phyloP scores from a whole-genome alignment of 2,113 vertebrate genomes.

The Heptranchias perlo region DNA sequence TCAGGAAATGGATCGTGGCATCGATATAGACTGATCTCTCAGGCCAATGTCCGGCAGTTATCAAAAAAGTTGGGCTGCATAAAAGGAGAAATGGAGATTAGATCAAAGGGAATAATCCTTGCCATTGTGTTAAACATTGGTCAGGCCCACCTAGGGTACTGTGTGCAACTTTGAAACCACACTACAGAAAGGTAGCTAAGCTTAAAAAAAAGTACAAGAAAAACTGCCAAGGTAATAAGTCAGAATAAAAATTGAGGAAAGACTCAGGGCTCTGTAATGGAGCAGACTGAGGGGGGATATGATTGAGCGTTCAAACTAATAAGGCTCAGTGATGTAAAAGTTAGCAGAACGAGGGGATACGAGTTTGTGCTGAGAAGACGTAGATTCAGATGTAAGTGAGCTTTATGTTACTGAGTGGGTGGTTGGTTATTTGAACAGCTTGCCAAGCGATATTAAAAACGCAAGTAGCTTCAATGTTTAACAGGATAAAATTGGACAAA shows the following conservation, averaged over 20 bases:
- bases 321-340: not conserved
- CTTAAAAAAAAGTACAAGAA: not conserved
- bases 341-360: not conserved
- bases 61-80: not conserved
- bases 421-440: not conserved
- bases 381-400: not conserved
- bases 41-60: not conserved
- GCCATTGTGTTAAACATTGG: not conserved
- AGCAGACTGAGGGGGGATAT: not conserved
- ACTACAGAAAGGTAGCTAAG: not conserved
- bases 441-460: not conserved
- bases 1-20: not conserved
- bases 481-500: not conserved
- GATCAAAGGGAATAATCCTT: not conserved
- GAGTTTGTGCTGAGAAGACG: not conserved
- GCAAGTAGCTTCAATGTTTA: not conserved
- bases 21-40: not conserved
- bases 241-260: not conserved
- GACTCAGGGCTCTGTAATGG: not conserved
- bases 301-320: not conserved
- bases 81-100: not conserved
- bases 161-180: not conserved
- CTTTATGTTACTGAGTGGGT: not conserved
- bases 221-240: not conserved
- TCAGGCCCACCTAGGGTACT: not conserved